A percentile compares a stretch with the other conserved stretches of the same genome.
These are phyloP conservation scores for Heliconius aoede DNA, from an alignment of 2,888 invertebrate species.

Conservation along the genomic window DNA sequence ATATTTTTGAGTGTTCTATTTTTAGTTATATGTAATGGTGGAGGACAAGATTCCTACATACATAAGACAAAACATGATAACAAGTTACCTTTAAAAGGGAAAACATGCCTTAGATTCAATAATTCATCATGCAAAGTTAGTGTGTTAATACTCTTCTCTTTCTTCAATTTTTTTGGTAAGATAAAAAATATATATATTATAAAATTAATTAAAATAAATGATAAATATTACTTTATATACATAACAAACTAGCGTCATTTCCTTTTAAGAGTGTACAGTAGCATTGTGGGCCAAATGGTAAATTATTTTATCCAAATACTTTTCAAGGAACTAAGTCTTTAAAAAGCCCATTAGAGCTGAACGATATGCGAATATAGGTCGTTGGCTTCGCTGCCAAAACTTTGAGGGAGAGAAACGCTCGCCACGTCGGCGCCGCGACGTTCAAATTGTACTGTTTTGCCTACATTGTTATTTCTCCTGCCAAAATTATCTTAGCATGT, in stretches of 20 bases:
- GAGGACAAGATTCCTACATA: too few relatives aligned
- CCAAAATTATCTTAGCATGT: constrained; percentile 54
- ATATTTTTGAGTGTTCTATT: too few relatives aligned
- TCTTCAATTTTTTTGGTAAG: too few relatives aligned
- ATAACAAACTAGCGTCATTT: background rate
- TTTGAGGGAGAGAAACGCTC: constrained; percentile 38
- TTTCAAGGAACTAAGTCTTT: constrained; percentile 39
- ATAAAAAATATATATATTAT: too few relatives aligned
- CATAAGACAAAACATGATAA: too few relatives aligned
- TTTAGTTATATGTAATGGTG: too few relatives aligned
- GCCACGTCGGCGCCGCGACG: constrained; percentile 51
- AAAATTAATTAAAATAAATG: too few relatives aligned
- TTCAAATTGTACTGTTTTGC: constrained; percentile 54
- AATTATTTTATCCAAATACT: constrained; percentile 36
- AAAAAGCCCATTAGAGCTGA: constrained; percentile 42
- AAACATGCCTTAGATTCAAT: too few relatives aligned
- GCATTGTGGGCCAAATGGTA: constrained; percentile 23
- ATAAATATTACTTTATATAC: background rate
- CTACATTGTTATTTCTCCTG: constrained; percentile 59
- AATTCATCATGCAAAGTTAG: too few relatives aligned
- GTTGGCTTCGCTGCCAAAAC: constrained; percentile 42
- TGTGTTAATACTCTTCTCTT: too few relatives aligned
- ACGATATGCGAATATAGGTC: constrained; percentile 38
- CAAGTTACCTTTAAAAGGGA: too few relatives aligned
- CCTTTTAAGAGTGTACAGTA: background rate